Evolutionary conservation across 1,140 invertebrate genomes (phyloP).

Genomic region (Drosophila subpulchrella): DNA sequence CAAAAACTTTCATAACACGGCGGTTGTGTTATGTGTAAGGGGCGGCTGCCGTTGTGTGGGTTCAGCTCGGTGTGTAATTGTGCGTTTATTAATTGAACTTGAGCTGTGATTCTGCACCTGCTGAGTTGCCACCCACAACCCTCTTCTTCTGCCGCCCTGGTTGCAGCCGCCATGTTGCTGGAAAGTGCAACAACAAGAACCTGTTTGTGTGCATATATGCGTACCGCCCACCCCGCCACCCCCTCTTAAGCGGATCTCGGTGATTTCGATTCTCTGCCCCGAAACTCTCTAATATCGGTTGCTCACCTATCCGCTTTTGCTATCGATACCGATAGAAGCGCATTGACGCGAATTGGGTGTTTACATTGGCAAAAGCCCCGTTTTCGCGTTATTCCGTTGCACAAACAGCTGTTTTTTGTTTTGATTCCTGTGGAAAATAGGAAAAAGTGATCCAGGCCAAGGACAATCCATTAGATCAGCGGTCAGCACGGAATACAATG

Average conservation of each 20-base stretch:
- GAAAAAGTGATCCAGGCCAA: not conserved
- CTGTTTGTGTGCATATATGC: constrained; percentile 62
- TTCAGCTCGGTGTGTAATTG: constrained; percentile 23
- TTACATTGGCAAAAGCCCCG: not conserved
- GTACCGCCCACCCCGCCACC: constrained; percentile 12
- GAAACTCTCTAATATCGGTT: not conserved
- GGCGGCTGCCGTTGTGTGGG: constrained; percentile 24
- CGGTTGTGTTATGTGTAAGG: constrained; percentile 37
- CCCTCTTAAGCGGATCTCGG: constrained; percentile 1
- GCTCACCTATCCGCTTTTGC: not conserved
- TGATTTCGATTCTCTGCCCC: not conserved
- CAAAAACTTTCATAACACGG: constrained; percentile 59
- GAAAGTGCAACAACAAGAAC: constrained; percentile 61
- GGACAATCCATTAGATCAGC: not conserved
- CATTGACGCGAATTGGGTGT: not conserved
- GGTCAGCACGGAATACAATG: too few relatives aligned
- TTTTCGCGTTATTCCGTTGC: not conserved
- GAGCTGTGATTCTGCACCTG: constrained; percentile 45
- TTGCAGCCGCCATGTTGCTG: constrained; percentile 64
- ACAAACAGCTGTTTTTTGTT: not conserved
- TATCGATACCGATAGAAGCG: not conserved
- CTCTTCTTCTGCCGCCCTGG: constrained; percentile 2
- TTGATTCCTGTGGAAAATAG: not conserved
- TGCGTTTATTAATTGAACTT: constrained; percentile 61
- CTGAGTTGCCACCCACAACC: constrained; percentile 27